These are phyloP conservation scores for Columba guinea DNA, from an alignment of 2,797 vertebrate genomes.

Conservation along the genomic window DNA sequence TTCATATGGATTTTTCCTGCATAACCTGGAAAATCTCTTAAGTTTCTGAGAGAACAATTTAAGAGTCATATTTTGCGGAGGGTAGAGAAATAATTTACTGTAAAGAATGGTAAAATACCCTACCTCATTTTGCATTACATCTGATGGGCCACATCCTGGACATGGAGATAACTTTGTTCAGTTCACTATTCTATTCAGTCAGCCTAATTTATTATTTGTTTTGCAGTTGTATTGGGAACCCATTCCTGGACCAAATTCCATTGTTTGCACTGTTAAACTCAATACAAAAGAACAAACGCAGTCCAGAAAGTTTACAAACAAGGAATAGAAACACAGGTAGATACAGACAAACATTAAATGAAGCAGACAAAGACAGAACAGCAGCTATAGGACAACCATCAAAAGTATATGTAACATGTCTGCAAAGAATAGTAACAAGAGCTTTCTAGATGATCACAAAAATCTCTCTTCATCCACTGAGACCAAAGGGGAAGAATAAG, in stretches of 20 bases:
- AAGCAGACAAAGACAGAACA: neutral
- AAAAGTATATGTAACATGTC: neutral
- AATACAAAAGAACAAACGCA: neutral
- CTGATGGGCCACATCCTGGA: neutral
- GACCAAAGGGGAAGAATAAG: neutral
- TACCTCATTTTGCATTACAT: neutral
- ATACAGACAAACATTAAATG: neutral
- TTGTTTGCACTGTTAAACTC: neutral
- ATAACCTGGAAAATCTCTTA: neutral
- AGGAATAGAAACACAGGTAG: neutral
- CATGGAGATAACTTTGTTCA: neutral
- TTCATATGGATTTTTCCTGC: neutral
- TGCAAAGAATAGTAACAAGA: neutral
- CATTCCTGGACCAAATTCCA: neutral
- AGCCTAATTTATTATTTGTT: neutral
- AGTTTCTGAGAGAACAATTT: slow-evolving; percentile 14
- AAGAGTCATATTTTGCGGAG: neutral
- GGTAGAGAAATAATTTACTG: slow-evolving; percentile 25
- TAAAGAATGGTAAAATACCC: slow-evolving; percentile 27
- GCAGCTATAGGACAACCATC: neutral
- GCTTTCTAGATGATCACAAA: neutral
- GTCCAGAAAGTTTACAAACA: neutral
- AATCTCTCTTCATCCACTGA: neutral
- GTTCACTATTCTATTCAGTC: neutral
- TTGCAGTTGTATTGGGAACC: neutral